Conservation (phyloP, 2,888 invertebrate genomes). For the Timandra comae region DNA sequence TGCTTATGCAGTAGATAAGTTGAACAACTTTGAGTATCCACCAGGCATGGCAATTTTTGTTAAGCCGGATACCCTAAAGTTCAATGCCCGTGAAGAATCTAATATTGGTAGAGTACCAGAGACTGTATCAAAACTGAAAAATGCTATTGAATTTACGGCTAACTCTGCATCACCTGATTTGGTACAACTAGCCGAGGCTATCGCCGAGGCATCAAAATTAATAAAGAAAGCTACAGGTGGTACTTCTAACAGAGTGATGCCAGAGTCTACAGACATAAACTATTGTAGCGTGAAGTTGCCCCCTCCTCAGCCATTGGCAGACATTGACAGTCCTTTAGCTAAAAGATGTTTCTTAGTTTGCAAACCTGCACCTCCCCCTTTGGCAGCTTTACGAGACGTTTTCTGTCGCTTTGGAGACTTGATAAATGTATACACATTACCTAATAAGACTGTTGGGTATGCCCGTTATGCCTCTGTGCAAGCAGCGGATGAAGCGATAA, state of each 20-base stretch:
- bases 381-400: constrained; percentile 87
- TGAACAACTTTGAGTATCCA: constrained; percentile 95
- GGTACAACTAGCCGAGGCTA: constrained; percentile 82
- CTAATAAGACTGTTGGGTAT: constrained; percentile 94
- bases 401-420: constrained; percentile 94
- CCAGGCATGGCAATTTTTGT: constrained; percentile 89
- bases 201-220: constrained; percentile 86
- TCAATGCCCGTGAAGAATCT: constrained; percentile 34
- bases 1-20: constrained; percentile 86
- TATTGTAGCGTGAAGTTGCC: constrained; percentile 85
- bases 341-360: constrained; percentile 83
- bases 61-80: constrained; percentile 73
- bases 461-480: constrained; percentile 87
- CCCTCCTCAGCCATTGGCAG: constrained; percentile 81
- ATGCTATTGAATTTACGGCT: constrained; percentile 39
- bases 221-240: constrained; percentile 80
- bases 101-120: constrained; percentile 36
- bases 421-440: constrained; percentile 92
- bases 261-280: constrained; percentile 49
- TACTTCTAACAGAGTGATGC: constrained; percentile 31
- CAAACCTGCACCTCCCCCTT: constrained; percentile 82
- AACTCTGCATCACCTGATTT: constrained; percentile 67
- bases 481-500: constrained; percentile 86
- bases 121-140: constrained; percentile 43
- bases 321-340: constrained; percentile 80